Evolutionary conservation across 2,113 vertebrate genomes (phyloP), one percentile per base, ranked within the genome.

Genomic region (Festucalex cinctus): DNA sequence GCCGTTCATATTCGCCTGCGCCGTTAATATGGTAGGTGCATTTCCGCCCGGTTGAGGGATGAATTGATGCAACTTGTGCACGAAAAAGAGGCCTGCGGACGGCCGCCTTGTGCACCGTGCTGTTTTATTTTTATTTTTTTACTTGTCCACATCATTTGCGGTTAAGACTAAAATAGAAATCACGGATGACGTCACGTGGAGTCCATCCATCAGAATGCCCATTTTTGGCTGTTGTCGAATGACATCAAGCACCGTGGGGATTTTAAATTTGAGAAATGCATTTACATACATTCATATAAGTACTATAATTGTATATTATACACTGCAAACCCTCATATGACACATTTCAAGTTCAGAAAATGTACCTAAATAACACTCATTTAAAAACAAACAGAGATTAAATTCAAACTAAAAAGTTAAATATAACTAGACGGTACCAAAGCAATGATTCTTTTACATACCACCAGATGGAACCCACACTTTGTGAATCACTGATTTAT

Each of bases 1-100:
- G 85, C 88, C 88, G 53, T 89, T 89, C 57, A 83, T 89, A 24
- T 88, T 89, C 0, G 79, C 85, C 51, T 88, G 88, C 64, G 83
- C 80, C 8, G 85, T 89, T 19, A 86, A 89, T 74, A 85, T 88
- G 88, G 88, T 89, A 78, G 53, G 88, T 72, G 22, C 2, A 59
- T 58, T 17, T n/a, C 20, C n/a, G 22, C 9, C 17, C 51, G 60
- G 26, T 48, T 63, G 54, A 57, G 6, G 54, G 24, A 28, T 57
- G 46, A 20, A 46, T 56, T 0, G 46, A 59, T 67, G 63, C 44
- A 78, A 12, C 37, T 26, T 6, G 32, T 67, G 9, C 16, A 35
- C n/a, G n/a, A 19, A 51, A 44, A 65, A 19, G 80, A 80, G 77
- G 77, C 26, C 9, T 67, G 8, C 20, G 36, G 19, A n/a, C 10